Evolutionary conservation across 2,113 vertebrate species (phyloP), one percentile per base, ranked within the genome.

Genomic region (Acrocephalus kingi): DNA sequence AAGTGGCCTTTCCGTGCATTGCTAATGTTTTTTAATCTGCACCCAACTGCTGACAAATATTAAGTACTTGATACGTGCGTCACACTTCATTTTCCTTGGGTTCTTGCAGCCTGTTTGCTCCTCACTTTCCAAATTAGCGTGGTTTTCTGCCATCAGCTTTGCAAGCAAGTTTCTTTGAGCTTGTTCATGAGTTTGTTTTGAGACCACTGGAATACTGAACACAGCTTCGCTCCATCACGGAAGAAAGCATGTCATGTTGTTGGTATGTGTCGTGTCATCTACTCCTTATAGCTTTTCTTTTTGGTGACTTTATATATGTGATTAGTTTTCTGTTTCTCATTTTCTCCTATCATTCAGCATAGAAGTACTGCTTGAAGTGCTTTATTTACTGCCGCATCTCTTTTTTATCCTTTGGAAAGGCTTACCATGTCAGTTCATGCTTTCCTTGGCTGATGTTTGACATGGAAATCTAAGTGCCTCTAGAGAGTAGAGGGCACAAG

Each of bases 201-300:
- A 73, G 46, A 55, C 54, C 28, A 9, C 14, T 66, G 67, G 30
- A 77, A 31, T n/a, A 31, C 1, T 15, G 7, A 83, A 39, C 15
- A 81, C 54, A 55, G n/a, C 16, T 75, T 72, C 0, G 0, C 62
- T 72, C 4, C 0, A 6, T 61, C 37, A 18, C 3, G 0, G 54
- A 81, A 74, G 46, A 68, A 15, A 27, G 5, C 1, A 3, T 37
- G 31, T 63, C 49, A 4, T 31, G 15, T 33, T 87, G 19, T 56
- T 6, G 2, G 11, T 84, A 58, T 0, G 6, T 69, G 58, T 80
- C 12, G 4, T 33, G 24, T 71, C 52, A 39, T 28, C 39, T 62
- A 48, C 17, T 74, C 22, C 39, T 75, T 41, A 7, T 0, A 30
- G 12, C 11, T 89, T 84, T 91, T 46, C 14, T 67, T 72, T 75